phyloP scores from a whole-genome alignment of 2,113 vertebrate species.

The rat (Rattus norvegicus) region GRCr8 NC_086028.1:5050001-5050500 shows the following conservation, averaged over 20 bases:
- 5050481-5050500: not conserved
- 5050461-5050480: not conserved
- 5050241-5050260: not conserved
- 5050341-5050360: not conserved
- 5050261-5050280: not conserved
- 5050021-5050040: not conserved
- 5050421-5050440: not conserved
- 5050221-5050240: conserved; percentile 8
- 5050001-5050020: not conserved
- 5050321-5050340: not conserved
- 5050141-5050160: not conserved
- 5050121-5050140: conserved; percentile 33
- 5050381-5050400: not conserved
- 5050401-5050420: not conserved
- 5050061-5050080: not conserved
- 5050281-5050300: not conserved
- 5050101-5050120: not conserved
- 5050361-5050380: not conserved
- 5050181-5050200: not conserved
- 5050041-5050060: not conserved
- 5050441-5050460: not conserved
- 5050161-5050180: conserved; percentile 2
- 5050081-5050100: not conserved
- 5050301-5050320: conserved; percentile 5
- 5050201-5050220: not conserved